Evolutionary conservation across 2,888 invertebrate genomes (phyloP), one percentile per base, ranked within the genome.

Genomic region (Torymus tubicola): DNA sequence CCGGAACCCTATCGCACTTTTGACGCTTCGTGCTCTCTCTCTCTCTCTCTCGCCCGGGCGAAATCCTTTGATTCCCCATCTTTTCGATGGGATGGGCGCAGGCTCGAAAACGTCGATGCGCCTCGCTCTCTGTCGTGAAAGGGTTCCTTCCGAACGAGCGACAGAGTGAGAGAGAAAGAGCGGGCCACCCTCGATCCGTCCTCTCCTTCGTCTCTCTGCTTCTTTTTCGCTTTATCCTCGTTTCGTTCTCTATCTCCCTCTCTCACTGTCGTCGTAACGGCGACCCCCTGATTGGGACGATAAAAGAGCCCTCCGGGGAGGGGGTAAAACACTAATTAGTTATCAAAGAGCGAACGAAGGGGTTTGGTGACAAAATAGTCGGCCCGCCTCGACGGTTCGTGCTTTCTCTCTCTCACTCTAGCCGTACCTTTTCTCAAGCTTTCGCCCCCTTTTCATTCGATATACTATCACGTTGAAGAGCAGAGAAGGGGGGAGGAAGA

Each of bases 321-420:
- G 90, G 90, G 90, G 91, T 91, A 91, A 91, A 91, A 91, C 92
- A 91, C 92, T 92, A 93, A 93, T 93, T 93, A 93, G 92, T 92
- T 92, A 93, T 93, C 93, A 93, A 93, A 93, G 93, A 92, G 90
- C 91, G 90, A 86, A 87, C 42, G 90, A 87, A 88, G 89, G 89
- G 90, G 90, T 89, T 90, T 88, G 89, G 89, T 90, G 89, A 89
- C 89, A 89, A 91, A 91, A 91, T 91, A 84, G 85, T 80, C 82
- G 74, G 70, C 74, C 79, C 68, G n/a, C 73, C 21, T 24, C 73
- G 78, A 61, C 81, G 73, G 74, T 57, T 65, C 70, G 5, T 1
- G 5, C 42, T 8, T 8, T 42, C 42, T 42, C 42, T 42, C 42
- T 42, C 42, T 42, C 80, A 67, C 83, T 84, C 82, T 64, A 60